These are phyloP conservation scores for Rhabditoides inermis DNA, from an alignment of 2,888 invertebrate species.

Conservation along the genomic window DNA sequence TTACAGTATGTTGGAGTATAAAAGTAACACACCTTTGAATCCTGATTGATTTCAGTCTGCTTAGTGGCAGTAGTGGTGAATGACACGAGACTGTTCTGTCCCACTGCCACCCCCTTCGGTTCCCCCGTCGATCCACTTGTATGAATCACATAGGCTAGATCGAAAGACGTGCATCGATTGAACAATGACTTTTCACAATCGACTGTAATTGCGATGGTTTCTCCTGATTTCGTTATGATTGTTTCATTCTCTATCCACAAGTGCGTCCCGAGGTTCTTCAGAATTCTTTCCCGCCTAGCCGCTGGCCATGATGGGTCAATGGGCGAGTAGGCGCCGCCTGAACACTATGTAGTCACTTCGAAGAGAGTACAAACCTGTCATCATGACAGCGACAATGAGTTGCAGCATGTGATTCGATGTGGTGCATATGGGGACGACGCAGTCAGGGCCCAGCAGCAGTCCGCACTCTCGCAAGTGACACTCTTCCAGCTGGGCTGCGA, in stretches of 20 bases:
- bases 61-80: constrained; percentile 29
- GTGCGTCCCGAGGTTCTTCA: background rate
- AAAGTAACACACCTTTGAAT: background rate
- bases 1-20: background rate
- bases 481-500: constrained; percentile 7
- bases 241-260: too few relatives aligned
- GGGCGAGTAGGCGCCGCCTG: constrained; percentile 30
- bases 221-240: too few relatives aligned
- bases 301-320: constrained; percentile 29
- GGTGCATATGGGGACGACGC: constrained; percentile 14
- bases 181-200: too few relatives aligned
- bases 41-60: constrained; percentile 6
- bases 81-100: constrained; percentile 20
- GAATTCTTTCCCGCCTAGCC: constrained; percentile 5
- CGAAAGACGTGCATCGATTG: background rate
- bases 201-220: too few relatives aligned
- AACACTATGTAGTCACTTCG: too few relatives aligned
- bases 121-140: constrained; percentile 46
- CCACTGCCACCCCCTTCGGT: constrained; percentile 43
- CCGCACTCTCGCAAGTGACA: constrained; percentile 4
- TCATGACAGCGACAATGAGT: constrained; percentile 18
- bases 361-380: too few relatives aligned
- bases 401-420: constrained; percentile 9
- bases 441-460: constrained; percentile 8
- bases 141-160: constrained; percentile 37